Percentiles rank a stretch among this genome's conserved stretches.
These are phyloP conservation scores for Ailurus styani DNA, from an alignment of 2,113 vertebrate species.

Conservation along the genomic window DNA sequence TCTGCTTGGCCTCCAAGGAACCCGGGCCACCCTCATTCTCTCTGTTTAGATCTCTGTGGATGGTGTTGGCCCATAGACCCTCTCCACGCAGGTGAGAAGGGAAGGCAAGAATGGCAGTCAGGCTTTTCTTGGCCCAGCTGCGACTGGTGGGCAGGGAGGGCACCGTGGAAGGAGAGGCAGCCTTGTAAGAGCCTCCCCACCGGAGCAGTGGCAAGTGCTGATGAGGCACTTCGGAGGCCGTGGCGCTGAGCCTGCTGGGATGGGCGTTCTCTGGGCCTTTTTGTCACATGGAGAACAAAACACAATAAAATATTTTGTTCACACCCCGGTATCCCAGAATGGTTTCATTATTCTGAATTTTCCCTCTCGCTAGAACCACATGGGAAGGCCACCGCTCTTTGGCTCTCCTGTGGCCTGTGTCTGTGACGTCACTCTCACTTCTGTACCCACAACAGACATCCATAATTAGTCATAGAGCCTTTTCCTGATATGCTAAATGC, in stretches of 20 bases:
- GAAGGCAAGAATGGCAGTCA: neutral
- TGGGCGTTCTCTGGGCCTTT: neutral
- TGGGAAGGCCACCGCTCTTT: neutral
- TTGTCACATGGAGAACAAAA: neutral
- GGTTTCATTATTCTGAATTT: neutral
- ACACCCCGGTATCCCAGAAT: neutral
- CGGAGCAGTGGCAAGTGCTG: rapidly evolving
- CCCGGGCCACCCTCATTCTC: neutral
- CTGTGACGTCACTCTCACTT: rapidly evolving
- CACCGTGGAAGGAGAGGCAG: rapidly evolving
- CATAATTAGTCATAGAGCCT: neutral
- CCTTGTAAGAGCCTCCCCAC: neutral
- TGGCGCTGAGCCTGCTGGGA: neutral
- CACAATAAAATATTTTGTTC: neutral
- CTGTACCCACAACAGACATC: neutral
- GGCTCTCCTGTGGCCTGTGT: neutral
- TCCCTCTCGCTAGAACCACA: neutral
- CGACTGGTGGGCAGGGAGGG: neutral
- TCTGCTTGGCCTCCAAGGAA: neutral
- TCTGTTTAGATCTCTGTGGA: neutral
- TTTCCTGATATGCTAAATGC: neutral
- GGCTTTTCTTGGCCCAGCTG: neutral
- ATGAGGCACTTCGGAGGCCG: rapidly evolving
- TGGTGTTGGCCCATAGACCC: neutral
- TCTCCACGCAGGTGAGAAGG: neutral